phyloP scores from a whole-genome alignment of 2,113 vertebrate species.

The Eptesicus fuscus region DNA sequence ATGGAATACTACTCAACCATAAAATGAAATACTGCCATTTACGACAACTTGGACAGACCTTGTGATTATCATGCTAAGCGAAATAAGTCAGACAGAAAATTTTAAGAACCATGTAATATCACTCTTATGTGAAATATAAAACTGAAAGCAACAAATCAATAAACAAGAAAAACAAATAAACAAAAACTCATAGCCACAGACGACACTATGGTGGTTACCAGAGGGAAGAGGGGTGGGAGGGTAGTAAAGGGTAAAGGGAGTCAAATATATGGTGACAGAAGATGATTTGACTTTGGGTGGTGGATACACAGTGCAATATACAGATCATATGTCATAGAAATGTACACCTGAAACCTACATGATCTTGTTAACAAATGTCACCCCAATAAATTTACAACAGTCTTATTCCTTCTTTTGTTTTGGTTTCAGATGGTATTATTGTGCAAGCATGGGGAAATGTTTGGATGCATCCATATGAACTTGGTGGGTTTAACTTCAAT shows the following conservation, averaged over 20 bases:
- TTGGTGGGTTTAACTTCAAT: neutral
- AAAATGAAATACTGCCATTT: neutral
- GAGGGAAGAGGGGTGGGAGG: neutral
- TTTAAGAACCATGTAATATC: neutral
- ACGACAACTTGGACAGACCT: neutral
- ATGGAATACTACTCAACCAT: neutral
- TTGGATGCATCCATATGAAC: neutral
- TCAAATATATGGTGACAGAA: neutral
- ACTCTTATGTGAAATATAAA: neutral
- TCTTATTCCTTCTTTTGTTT: neutral
- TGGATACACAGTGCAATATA: neutral
- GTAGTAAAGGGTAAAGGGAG: neutral
- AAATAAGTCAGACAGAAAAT: neutral
- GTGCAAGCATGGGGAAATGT: neutral
- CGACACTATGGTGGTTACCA: neutral
- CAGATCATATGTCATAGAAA: neutral
- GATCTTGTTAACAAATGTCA: neutral
- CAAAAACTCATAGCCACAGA: neutral
- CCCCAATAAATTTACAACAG: neutral
- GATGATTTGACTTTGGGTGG: neutral
- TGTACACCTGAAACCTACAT: neutral
- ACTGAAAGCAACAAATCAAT: neutral
- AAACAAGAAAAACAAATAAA: neutral
- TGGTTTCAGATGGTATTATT: neutral
- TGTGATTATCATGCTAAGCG: neutral